Base-by-base conservation (phyloP, 2,888 invertebrate genomes). In the Galerucella calmariensis region DNA sequence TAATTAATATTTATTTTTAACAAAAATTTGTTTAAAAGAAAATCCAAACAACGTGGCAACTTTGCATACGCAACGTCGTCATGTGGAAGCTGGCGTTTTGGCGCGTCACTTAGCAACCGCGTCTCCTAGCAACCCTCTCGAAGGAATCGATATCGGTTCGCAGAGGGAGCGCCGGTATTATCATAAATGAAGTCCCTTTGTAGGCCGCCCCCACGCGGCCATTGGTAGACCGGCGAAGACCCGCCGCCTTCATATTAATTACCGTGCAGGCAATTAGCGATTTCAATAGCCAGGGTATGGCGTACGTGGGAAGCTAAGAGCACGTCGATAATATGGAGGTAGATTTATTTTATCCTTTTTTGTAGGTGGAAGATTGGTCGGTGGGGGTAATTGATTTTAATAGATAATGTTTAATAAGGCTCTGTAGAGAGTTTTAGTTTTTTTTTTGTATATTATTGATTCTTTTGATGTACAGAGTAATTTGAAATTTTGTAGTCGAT, bases 61-160 rank as follows among this genome's bases (percentile, higher is more conserved):
- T 56, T 56, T 56, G 56, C 53, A 53, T 53, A 53, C 53, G 53
- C 56, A 56, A 56, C 56, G 20, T 16, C 20, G 20, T 35, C 58
- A 24, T 41, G 62, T 62, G 73, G 65, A 59, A 56, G 74, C 76
- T 58, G 75, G 71, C 70, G 67, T 71, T 62, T 63, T 24, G 62
- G 67, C 72, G 67, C 72, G 72, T 76, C 66, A 58, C 76, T 62
- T 74, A 74, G 76, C 76, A 74, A 76, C 76, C 58, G 65, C 66
- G 76, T 74, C 65, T 76, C 74, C 69, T 76, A 74, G 76, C 76
- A 76, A 76, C 76, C 76, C 76, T 69, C 70, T 67, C 62, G 69
- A 24, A 69, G 63, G 72, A 73, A 76, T 76, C 76, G 76, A 76
- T 76, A 76, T 66, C 76, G 69, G 63, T 74, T 69, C 72, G 74